Evolutionary conservation across 1,140 invertebrate species (phyloP), one percentile per base, ranked within the genome.

Genomic region (Coenobita brevimanus): DNA sequence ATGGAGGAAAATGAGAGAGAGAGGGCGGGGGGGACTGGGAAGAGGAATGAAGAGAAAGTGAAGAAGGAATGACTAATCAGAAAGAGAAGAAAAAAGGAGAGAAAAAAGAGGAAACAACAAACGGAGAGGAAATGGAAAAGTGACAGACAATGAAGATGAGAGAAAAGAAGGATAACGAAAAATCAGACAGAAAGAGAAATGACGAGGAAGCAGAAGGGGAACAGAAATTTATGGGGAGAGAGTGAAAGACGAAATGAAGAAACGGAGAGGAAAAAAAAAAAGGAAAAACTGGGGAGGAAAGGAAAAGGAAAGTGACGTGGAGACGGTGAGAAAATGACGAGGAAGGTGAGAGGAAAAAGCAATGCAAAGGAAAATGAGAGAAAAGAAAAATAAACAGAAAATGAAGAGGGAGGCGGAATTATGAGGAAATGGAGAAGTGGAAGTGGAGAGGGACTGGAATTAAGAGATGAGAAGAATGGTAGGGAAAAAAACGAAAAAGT

Each of bases 181-280:
- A 27, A 69, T n/a, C n/a, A n/a, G 64, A 69, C 15, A 62, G 92
- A 92, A 92, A 85, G 92, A 92, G 78, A 93, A n/a, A n/a, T 60
- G 54, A 60, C 10, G 30, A 33, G 64, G 27, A 24, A 41, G 38
- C 3, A 24, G 41, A 92, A n/a, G n/a, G n/a, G n/a, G n/a, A n/a
- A n/a, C n/a, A n/a, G n/a, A n/a, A n/a, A n/a, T n/a, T n/a, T n/a
- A n/a, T n/a, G n/a, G n/a, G 43, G 91, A 91, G 41, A 93, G 91
- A 0, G 91, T 1, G 54, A 27, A 0, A 24, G 36, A 4, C 4
- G 6, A 33, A 36, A 2, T 3, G n/a, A n/a, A 73, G 27, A 73
- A 3, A 33, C 6, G 3, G 21, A 3, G 36, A 33, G 27, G 21
- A 3, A n/a, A 27, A 21, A 33, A 21, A 27, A 13, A 36, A 30